Percentiles rank a stretch among this genome's conserved stretches.
These are phyloP conservation scores for Climacteris rufus DNA, from an alignment of 2,113 vertebrate species.

Conservation along the genomic window DNA sequence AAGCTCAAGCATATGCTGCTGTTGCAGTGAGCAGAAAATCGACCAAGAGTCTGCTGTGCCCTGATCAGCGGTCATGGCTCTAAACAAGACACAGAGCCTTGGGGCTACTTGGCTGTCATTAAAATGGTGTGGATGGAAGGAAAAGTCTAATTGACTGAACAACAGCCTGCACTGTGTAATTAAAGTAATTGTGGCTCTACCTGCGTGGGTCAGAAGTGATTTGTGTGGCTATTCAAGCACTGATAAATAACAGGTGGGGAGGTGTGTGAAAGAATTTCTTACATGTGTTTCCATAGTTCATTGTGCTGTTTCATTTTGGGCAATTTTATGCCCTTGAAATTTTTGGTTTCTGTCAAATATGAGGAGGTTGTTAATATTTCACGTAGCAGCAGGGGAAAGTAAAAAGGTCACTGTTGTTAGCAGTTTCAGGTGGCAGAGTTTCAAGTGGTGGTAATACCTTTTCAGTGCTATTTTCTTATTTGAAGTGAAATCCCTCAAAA, in stretches of 20 bases:
- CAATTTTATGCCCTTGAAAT: background rate
- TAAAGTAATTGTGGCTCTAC: slow-evolving; percentile 48
- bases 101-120: slow-evolving; percentile 26
- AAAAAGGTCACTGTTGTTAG: slow-evolving; percentile 8
- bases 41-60: background rate
- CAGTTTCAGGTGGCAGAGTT: background rate
- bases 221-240: background rate
- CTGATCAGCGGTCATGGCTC: background rate
- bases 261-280: background rate
- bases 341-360: slow-evolving; percentile 7
- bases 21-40: background rate
- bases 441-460: background rate
- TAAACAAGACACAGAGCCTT: background rate
- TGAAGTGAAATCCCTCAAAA: background rate
- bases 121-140: slow-evolving; percentile 31
- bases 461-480: background rate
- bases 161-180: background rate
- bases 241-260: background rate
- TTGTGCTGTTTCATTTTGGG: background rate
- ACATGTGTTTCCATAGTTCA: background rate
- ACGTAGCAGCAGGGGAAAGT: background rate
- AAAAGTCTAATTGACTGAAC: slow-evolving; percentile 57
- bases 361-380: background rate
- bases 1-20: background rate
- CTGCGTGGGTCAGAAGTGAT: slow-evolving; percentile 33